Percentiles rank a stretch among this genome's conserved stretches.
These are phyloP conservation scores for Cyclura pinguis DNA, from an alignment of 2,797 vertebrate species.

Conservation along the genomic window DNA sequence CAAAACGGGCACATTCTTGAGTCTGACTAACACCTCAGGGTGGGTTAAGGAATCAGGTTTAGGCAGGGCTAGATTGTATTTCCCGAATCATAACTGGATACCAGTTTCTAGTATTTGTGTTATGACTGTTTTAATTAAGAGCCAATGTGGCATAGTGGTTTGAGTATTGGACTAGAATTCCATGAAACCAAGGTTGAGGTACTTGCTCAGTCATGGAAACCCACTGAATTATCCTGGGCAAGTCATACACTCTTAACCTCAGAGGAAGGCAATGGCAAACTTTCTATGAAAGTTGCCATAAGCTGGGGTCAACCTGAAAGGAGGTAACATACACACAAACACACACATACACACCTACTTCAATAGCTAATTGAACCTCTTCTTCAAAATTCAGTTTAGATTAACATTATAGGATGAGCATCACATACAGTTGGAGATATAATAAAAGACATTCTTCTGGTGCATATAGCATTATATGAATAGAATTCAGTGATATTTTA, in stretches of 20 bases:
- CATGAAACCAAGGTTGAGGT: no score
- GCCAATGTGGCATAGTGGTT: not conserved
- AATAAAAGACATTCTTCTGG: not conserved
- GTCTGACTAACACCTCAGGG: constrained; percentile 4
- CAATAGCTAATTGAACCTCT: not conserved
- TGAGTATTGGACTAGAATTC: not conserved
- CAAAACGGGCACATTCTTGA: constrained; percentile 24
- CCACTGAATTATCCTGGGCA: no score
- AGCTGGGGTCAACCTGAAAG: no score
- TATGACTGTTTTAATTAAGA: not conserved
- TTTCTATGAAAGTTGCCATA: no score
- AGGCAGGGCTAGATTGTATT: constrained; percentile 5
- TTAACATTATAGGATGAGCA: not conserved
- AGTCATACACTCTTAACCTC: no score
- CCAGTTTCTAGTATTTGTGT: not conserved
- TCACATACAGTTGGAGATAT: not conserved
- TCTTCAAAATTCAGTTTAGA: not conserved
- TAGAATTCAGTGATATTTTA: not conserved
- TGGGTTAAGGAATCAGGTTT: constrained; percentile 21
- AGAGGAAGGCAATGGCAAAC: no score
- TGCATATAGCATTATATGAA: not conserved
- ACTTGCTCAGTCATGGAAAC: no score
- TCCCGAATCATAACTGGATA: not conserved
- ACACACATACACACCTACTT: no score
- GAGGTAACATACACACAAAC: no score